Evolutionary conservation across 2,113 vertebrate species (phyloP), one percentile per base, ranked within the genome.

Genomic region (Buteo buteo): DNA sequence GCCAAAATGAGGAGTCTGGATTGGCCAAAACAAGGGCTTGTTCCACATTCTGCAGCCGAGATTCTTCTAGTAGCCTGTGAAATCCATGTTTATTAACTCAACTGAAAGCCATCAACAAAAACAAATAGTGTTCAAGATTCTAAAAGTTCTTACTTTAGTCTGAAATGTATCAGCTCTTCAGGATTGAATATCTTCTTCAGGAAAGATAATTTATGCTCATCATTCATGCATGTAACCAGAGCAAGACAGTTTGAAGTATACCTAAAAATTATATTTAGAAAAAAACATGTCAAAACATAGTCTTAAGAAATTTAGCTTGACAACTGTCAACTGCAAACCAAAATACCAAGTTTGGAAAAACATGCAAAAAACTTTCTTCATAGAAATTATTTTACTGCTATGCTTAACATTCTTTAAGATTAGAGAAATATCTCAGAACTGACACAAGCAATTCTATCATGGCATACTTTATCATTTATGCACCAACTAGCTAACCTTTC

Each of bases 191-290:
- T 98, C 97, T 99, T 99, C 93, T 98, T 99, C 95, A 99, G 97
- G 87, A 99, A 99, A 85, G 99, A 99, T 32, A 98, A 98, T 94
- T 98, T 99, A 97, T 99, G 99, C 55, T 99, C 99, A 96, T 99
- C 99, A 15, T 98, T 99, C 99, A 99, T 99, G 86, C 98, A 99
- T 9, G 99, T 99, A 91, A 99, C 98, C 91, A 99, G 76, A 26
- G 99, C 99, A 93, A 99, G 98, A 97, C 99, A 99, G 92, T 99
- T 99, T 16, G 99, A 99, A 49, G 99, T 99, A 93, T 99, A 99
- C 98, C 99, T 99, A 92, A 85, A 97, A 88, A 58, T 93, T 88
- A 36, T 73, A 86, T 88, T 77, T 64, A 44, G 67, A 69, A 87
- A 18, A 95, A 90, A 64, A 47, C 26, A 89, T 25, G 65, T 64